Conservation (phyloP, 2,888 invertebrate genomes). For the Watsonalla cultraria region DNA sequence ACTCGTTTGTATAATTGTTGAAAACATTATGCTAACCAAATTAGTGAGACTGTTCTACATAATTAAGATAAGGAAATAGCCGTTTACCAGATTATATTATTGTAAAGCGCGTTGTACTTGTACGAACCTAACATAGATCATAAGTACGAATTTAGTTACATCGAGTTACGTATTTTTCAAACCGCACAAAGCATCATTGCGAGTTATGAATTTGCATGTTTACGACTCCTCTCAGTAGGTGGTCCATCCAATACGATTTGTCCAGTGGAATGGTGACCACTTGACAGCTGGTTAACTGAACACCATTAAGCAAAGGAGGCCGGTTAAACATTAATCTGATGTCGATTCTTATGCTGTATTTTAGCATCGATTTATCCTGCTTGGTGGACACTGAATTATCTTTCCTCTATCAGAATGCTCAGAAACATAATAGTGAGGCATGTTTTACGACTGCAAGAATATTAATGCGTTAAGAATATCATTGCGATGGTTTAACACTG, state of each 20-base stretch:
- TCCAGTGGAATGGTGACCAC: slow-evolving; percentile 55
- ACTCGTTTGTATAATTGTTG: too few species aligned
- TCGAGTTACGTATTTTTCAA: slow-evolving; percentile 33
- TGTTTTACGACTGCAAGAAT: slow-evolving; percentile 39
- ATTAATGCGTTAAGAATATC: slow-evolving; percentile 14
- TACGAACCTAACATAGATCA: too few species aligned
- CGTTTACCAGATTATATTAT: too few species aligned
- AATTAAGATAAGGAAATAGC: too few species aligned
- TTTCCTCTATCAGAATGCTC: slow-evolving; percentile 45
- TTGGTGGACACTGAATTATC: slow-evolving; percentile 48
- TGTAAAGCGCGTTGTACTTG: too few species aligned
- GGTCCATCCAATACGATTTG: slow-evolving; percentile 66
- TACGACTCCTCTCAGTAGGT: slow-evolving; percentile 63
- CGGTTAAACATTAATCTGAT: slow-evolving; percentile 33
- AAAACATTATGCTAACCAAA: too few species aligned
- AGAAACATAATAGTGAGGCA: slow-evolving; percentile 46
- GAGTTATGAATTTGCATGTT: slow-evolving; percentile 68
- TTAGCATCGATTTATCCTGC: slow-evolving; percentile 55
- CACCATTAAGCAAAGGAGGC: slow-evolving; percentile 56
- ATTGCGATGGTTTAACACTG: slow-evolving; percentile 7
- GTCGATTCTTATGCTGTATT: slow-evolving; percentile 47
- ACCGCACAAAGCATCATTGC: slow-evolving; percentile 40
- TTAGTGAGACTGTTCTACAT: too few species aligned
- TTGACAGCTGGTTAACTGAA: slow-evolving; percentile 62
- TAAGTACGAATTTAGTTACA: slow-evolving; percentile 9